Evolutionary conservation across 2,113 vertebrate genomes (phyloP).

Genomic region (Cebidichthys violaceus): DNA sequence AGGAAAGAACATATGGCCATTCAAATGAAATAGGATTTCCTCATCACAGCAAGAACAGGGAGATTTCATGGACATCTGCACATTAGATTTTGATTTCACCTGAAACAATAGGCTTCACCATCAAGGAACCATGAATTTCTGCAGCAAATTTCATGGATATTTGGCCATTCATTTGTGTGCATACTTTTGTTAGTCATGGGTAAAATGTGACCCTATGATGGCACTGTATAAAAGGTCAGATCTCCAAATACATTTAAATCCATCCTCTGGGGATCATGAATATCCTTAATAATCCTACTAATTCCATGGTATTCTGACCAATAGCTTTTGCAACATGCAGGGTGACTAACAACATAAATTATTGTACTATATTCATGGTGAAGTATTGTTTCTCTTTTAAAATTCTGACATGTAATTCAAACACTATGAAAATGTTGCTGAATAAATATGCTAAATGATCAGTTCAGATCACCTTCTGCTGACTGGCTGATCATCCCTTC

Average conservation of each 20-base stretch:
- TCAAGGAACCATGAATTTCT: slow-evolving; percentile 10
- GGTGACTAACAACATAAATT: neutral
- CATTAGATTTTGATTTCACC: neutral
- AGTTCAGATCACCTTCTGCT: neutral
- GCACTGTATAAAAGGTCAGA: neutral
- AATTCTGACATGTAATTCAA: neutral
- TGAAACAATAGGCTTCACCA: neutral
- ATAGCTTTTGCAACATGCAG: neutral
- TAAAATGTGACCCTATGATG: neutral
- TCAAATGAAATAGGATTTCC: neutral
- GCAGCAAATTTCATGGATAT: neutral
- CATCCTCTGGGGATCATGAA: slow-evolving; percentile 4
- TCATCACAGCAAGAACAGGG: neutral
- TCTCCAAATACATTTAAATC: slow-evolving; percentile 7
- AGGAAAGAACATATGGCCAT: neutral
- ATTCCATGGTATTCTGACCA: slow-evolving; percentile 14
- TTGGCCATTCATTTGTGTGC: neutral
- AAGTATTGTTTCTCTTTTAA: neutral
- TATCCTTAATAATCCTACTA: slow-evolving; percentile 1
- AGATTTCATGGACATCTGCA: neutral
- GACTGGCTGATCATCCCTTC: slow-evolving; percentile 23
- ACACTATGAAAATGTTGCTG: neutral
- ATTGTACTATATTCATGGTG: neutral
- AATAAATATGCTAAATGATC: slow-evolving; percentile 16
- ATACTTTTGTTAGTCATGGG: neutral